Evolutionary conservation across 2,888 invertebrate species (phyloP).

Genomic region (Camponotus fellah): DNA sequence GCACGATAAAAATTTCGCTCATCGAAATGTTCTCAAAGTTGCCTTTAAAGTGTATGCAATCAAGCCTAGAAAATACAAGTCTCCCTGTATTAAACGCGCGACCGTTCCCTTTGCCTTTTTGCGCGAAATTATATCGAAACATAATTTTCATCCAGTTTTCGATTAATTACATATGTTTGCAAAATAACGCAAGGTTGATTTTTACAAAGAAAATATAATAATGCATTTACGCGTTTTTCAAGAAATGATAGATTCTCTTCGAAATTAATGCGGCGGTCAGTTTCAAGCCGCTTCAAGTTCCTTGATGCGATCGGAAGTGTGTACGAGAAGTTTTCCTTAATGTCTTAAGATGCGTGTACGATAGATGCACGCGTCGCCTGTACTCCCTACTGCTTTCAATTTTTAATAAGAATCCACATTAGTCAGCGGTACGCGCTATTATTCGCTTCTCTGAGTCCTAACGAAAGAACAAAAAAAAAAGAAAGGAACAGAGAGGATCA

Average conservation of each 20-base stretch:
- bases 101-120: background rate
- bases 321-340: slow-evolving; percentile 43
- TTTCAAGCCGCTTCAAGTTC: slow-evolving; percentile 26
- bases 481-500: slow-evolving; percentile 17
- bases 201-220: background rate
- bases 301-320: slow-evolving; percentile 43
- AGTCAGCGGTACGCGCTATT: slow-evolving; percentile 38
- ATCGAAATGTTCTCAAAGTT: slow-evolving; percentile 9
- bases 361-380: slow-evolving; percentile 52
- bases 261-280: slow-evolving; percentile 15
- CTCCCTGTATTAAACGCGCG: background rate
- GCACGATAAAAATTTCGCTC: slow-evolving; percentile 16
- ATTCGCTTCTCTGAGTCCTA: slow-evolving; percentile 59
- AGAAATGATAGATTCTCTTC: slow-evolving; percentile 17
- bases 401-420: slow-evolving; percentile 65
- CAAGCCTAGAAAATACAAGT: background rate
- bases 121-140: background rate
- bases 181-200: background rate
- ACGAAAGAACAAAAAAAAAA: slow-evolving; percentile 15
- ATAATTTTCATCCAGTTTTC: background rate
- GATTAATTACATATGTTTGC: background rate
- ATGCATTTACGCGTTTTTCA: slow-evolving; percentile 5
- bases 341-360: slow-evolving; percentile 28
- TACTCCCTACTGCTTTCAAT: slow-evolving; percentile 81
- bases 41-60: background rate